Percentiles rank a stretch among this genome's conserved stretches.
phyloP scores from a whole-genome alignment of 1,140 invertebrate species.

The Drosophila sturtevanti region DNA sequence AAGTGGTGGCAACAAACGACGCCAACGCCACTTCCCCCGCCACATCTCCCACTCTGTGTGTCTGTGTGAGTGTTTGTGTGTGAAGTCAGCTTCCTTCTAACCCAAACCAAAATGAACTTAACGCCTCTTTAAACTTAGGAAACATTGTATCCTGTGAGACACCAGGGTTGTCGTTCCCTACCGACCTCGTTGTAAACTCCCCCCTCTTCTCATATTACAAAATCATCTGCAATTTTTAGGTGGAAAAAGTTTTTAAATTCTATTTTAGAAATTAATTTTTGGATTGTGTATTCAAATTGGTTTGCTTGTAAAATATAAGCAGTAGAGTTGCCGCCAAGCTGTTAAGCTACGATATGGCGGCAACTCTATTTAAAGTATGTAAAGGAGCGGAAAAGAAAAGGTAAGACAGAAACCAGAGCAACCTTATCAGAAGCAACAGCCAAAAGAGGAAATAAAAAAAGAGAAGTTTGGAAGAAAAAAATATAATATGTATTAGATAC shows the following conservation, averaged over 20 bases:
- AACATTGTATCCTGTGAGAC: constrained; percentile 64
- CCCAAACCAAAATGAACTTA: constrained; percentile 60
- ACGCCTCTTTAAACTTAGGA: constrained; percentile 76
- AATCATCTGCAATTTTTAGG: not conserved
- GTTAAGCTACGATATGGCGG: constrained; percentile 38
- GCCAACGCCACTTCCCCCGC: not conserved
- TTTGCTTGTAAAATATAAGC: no score
- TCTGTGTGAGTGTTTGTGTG: not conserved
- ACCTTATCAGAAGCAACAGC: constrained; percentile 10
- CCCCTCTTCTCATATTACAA: not conserved
- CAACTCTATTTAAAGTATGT: constrained; percentile 38
- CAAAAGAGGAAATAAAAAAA: not conserved
- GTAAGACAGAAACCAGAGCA: not conserved
- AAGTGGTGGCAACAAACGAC: not conserved
- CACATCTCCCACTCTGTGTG: not conserved
- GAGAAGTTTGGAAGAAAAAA: not conserved
- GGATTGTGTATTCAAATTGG: constrained; percentile 25
- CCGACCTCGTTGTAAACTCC: not conserved
- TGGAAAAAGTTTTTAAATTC: constrained; percentile 39
- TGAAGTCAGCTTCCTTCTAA: constrained; percentile 4
- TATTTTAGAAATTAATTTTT: constrained; percentile 51
- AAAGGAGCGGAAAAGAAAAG: not conserved
- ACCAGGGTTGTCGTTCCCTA: constrained; percentile 18
- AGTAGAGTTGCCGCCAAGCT: constrained; percentile 26
- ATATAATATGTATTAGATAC: not conserved